These are phyloP conservation scores for Lampris megalopsis DNA, from an alignment of 2,113 vertebrate species.

Conservation along the genomic window DNA sequence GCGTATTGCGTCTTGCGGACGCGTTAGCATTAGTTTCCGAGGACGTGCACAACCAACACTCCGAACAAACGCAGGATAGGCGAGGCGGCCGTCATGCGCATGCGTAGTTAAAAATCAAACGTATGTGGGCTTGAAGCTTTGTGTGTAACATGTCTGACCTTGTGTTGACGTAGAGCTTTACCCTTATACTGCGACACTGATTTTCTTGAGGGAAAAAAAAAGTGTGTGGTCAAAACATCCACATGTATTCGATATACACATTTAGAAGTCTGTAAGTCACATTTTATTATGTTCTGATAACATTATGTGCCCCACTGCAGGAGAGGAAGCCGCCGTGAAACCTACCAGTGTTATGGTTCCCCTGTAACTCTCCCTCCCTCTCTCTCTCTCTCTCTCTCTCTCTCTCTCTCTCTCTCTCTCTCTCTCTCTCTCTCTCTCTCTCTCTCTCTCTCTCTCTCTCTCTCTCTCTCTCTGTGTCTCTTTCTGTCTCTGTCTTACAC, in stretches of 20 bases:
- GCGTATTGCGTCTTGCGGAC: too few relatives aligned
- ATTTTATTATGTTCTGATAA: constrained; percentile 38
- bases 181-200: neutral
- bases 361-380: constrained; percentile 1
- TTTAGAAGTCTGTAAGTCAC: constrained; percentile 21
- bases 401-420: too few relatives aligned
- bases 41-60: too few relatives aligned
- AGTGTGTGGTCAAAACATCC: neutral
- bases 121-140: constrained; percentile 36
- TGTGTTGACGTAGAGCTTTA: constrained; percentile 10
- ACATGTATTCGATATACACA: neutral
- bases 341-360: constrained; percentile 1
- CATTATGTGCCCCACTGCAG: constrained; percentile 42
- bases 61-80: too few relatives aligned
- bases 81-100: too few relatives aligned
- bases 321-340: constrained; percentile 19
- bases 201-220: constrained; percentile 3
- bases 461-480: too few relatives aligned
- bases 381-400: neutral
- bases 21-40: too few relatives aligned
- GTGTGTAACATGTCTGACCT: constrained; percentile 46
- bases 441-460: too few relatives aligned
- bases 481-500: too few relatives aligned
- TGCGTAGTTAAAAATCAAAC: too few relatives aligned
- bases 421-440: too few relatives aligned